Conservation (phyloP, 1,140 invertebrate species). For the Lordiphosa clarofinis region DNA sequence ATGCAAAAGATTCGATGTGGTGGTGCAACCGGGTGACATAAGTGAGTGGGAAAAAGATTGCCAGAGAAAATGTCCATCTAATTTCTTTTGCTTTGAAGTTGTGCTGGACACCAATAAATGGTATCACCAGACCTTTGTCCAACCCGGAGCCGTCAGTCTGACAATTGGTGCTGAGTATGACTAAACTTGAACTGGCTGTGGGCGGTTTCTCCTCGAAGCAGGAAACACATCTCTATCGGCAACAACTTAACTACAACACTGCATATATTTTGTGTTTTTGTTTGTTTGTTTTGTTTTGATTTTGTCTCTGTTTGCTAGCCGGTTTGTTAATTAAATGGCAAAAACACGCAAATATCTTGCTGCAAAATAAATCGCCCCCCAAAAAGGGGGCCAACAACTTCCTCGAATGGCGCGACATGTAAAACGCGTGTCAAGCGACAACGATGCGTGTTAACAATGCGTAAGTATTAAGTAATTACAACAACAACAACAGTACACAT, state of each 20-base stretch:
- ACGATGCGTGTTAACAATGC: slow-evolving; percentile 67
- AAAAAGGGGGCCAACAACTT: slow-evolving; percentile 50
- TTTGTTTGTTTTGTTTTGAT: slow-evolving; percentile 23
- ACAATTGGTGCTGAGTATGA: slow-evolving; percentile 98
- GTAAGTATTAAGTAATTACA: slow-evolving; percentile 71
- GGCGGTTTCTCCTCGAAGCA: slow-evolving; percentile 40
- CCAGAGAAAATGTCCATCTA: not conserved
- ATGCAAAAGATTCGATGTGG: slow-evolving; percentile 86
- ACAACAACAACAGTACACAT: slow-evolving; percentile 29
- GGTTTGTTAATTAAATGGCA: slow-evolving; percentile 68
- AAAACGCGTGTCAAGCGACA: slow-evolving; percentile 67
- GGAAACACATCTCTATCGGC: slow-evolving; percentile 39
- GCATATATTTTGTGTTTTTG: slow-evolving; percentile 23
- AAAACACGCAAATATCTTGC: slow-evolving; percentile 65
- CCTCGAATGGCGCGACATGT: slow-evolving; percentile 64
- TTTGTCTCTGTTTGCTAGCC: slow-evolving; percentile 38
- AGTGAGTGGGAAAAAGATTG: slow-evolving; percentile 82
- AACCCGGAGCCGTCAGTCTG: slow-evolving; percentile 93
- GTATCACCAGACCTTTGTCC: slow-evolving; percentile 94
- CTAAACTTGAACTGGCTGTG: slow-evolving; percentile 79
- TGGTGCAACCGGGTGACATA: slow-evolving; percentile 92
- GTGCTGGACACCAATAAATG: slow-evolving; percentile 95
- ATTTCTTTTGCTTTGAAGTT: slow-evolving; percentile 83
- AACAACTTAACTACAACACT: slow-evolving; percentile 64
- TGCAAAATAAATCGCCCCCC: slow-evolving; percentile 15